A percentile compares a stretch with the other conserved stretches of the same genome.
phyloP scores from a whole-genome alignment of 1,140 invertebrate genomes.

The Chironomus tepperi region DNA sequence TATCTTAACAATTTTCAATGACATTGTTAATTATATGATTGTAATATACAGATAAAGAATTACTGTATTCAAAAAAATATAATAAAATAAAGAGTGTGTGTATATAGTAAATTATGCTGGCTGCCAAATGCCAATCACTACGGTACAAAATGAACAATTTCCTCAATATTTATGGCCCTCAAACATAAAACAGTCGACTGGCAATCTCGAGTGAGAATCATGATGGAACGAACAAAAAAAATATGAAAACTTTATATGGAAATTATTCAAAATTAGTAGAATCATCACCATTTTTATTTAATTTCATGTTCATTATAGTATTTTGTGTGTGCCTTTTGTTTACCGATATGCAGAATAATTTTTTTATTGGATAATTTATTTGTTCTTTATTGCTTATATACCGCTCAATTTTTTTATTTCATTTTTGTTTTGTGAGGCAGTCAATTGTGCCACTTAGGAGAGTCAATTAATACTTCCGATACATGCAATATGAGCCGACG shows the following conservation, averaged over 20 bases:
- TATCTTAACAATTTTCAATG: constrained; percentile 3
- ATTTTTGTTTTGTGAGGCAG: not conserved
- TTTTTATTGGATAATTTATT: constrained; percentile 15
- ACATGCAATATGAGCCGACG: not conserved
- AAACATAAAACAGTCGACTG: too few species aligned
- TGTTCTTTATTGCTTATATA: constrained; percentile 14
- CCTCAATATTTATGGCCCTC: not conserved
- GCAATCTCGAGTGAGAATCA: too few species aligned
- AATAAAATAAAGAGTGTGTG: too few species aligned
- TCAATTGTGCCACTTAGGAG: constrained; percentile 6
- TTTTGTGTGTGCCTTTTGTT: too few species aligned
- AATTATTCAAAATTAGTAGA: too few species aligned
- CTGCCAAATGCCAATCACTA: constrained; percentile 4
- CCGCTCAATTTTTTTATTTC: not conserved
- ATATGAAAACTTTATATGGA: too few species aligned
- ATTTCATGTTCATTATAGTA: not conserved
- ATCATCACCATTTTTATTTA: not conserved
- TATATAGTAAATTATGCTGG: not conserved
- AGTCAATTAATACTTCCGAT: constrained; percentile 8
- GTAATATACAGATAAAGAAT: not conserved
- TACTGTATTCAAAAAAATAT: not conserved
- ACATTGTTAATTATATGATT: constrained; percentile 14
- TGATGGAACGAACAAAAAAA: too few species aligned
- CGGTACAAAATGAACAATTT: not conserved
- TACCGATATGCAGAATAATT: not conserved